Evolutionary conservation across 2,797 vertebrate genomes (phyloP).

Genomic region (Oreochromis mossambicus): DNA sequence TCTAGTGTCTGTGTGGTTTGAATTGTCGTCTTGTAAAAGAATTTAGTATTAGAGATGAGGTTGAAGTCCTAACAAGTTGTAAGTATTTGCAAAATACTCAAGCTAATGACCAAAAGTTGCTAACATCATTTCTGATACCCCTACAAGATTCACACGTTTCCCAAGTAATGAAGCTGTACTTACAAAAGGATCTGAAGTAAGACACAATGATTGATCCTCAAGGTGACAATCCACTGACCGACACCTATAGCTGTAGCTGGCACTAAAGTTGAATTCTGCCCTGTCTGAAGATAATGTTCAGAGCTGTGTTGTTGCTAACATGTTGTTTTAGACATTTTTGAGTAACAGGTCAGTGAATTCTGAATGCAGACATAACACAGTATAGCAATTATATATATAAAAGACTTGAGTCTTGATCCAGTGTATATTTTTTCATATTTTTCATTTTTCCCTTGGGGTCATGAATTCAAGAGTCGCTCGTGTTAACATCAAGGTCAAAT

Average conservation of each 20-base stretch:
- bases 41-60: rapidly evolving
- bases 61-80: neutral
- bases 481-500: neutral
- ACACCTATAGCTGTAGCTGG: neutral
- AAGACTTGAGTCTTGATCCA: neutral
- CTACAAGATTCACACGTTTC: neutral
- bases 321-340: neutral
- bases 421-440: neutral
- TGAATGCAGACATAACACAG: neutral
- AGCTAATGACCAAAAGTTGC: neutral
- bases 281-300: neutral
- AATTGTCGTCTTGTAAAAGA: neutral
- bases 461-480: neutral
- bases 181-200: neutral
- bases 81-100: neutral
- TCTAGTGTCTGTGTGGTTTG: neutral
- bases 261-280: neutral
- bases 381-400: neutral
- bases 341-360: neutral
- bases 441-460: neutral
- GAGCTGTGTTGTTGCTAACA: neutral
- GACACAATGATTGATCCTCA: neutral
- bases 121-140: neutral
- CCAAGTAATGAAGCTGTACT: neutral
- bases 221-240: neutral